Percentiles rank a stretch among this genome's conserved stretches.
Evolutionary conservation across 2,888 invertebrate species (phyloP).

Genomic region (Anagyrus pseudococci): DNA sequence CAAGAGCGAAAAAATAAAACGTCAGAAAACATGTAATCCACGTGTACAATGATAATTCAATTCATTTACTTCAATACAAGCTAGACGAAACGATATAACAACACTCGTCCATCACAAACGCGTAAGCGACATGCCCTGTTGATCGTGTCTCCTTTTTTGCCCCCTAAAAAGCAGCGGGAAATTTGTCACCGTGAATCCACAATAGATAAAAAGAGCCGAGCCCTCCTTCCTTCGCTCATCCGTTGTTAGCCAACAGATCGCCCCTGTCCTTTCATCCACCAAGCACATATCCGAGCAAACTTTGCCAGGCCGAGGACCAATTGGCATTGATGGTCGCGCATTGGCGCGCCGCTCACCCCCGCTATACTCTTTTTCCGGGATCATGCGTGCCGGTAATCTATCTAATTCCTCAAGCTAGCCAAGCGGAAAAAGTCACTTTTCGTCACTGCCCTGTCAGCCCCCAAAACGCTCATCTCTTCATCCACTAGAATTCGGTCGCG

Average conservation of each 20-base stretch:
- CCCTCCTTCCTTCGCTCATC: not conserved
- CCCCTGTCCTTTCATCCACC: too few relatives aligned
- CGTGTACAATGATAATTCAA: too few relatives aligned
- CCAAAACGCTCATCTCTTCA: too few relatives aligned
- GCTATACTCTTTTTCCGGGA: slow-evolving; percentile 22
- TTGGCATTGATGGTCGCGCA: slow-evolving; percentile 40
- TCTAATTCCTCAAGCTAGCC: slow-evolving; percentile 57
- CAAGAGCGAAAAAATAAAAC: too few relatives aligned
- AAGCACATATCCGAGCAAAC: not conserved
- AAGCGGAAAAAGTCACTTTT: slow-evolving; percentile 52
- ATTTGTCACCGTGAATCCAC: slow-evolving; percentile 36
- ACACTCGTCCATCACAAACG: too few relatives aligned
- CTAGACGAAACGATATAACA: too few relatives aligned
- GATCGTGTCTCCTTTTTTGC: too few relatives aligned
- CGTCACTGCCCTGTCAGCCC: slow-evolving; percentile 21
- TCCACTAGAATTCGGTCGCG: slow-evolving; percentile 44
- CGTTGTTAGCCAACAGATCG: too few relatives aligned
- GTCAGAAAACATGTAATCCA: too few relatives aligned
- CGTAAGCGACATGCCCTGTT: too few relatives aligned
- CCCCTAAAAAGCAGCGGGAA: slow-evolving; percentile 28
- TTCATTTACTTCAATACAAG: too few relatives aligned
- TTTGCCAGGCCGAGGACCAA: slow-evolving; percentile 34
- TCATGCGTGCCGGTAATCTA: slow-evolving; percentile 54
- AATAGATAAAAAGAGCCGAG: too few relatives aligned
- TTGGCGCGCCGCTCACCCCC: slow-evolving; percentile 26